Conservation (phyloP, 1,140 invertebrate species). For the Drosophila kurseongensis region DNA sequence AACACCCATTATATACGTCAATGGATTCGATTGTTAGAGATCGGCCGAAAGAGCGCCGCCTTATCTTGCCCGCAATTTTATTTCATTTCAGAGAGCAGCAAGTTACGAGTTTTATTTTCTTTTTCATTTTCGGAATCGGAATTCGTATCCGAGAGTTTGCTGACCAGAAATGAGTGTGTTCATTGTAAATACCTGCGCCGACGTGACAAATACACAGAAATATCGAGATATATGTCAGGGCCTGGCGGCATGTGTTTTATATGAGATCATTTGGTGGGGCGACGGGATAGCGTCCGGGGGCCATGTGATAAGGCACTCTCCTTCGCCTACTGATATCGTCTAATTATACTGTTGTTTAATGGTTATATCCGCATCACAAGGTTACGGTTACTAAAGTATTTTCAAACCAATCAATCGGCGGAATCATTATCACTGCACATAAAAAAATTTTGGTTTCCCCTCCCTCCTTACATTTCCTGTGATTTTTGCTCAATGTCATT, state of each 20-base stretch:
- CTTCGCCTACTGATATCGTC: slow-evolving; percentile 17
- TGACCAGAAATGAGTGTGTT: slow-evolving; percentile 19
- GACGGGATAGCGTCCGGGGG: background rate
- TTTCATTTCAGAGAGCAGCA: slow-evolving; percentile 7
- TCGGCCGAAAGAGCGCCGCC: slow-evolving; percentile 10
- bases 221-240: slow-evolving; percentile 2
- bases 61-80: slow-evolving; percentile 13
- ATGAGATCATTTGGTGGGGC: slow-evolving; percentile 12
- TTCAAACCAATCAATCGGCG: background rate
- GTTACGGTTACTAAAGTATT: background rate
- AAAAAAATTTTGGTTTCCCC: background rate
- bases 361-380: slow-evolving; percentile 14
- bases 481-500: too few relatives aligned
- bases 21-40: slow-evolving; percentile 32
- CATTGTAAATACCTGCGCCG: slow-evolving; percentile 15
- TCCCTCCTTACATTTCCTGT: background rate
- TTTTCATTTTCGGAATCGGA: slow-evolving; percentile 12
- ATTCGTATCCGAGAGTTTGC: slow-evolving; percentile 34
- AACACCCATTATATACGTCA: slow-evolving; percentile 65
- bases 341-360: slow-evolving; percentile 32
- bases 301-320: slow-evolving; percentile 31
- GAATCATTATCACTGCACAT: background rate
- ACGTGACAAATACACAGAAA: slow-evolving; percentile 11
- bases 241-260: slow-evolving; percentile 8
- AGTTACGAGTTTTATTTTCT: slow-evolving; percentile 10